Percentiles rank a stretch among this genome's conserved stretches.
phyloP scores from a whole-genome alignment of 2,797 vertebrate genomes.

The Melanogrammus aeglefinus region DNA sequence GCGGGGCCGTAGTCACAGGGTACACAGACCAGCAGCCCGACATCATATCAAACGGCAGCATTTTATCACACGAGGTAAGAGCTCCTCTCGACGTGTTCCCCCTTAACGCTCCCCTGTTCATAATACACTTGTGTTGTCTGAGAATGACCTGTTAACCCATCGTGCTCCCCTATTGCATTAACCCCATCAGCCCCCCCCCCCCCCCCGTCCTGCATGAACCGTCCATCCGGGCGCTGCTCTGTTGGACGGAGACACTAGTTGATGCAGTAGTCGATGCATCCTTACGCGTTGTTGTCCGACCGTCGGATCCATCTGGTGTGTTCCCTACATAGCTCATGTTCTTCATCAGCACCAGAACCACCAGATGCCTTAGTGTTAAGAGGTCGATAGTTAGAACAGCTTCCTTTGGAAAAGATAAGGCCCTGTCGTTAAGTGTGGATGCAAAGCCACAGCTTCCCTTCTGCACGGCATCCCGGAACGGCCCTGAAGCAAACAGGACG shows the following conservation, averaged over 20 bases:
- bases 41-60: slow-evolving; percentile 97
- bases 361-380: not conserved
- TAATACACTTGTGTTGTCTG: not conserved
- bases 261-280: not conserved
- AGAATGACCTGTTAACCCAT: not conserved
- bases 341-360: not conserved
- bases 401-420: not conserved
- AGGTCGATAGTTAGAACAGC: not conserved
- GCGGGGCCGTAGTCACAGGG: slow-evolving; percentile 88
- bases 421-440: not conserved
- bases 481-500: slow-evolving; percentile 20
- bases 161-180: not conserved
- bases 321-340: not conserved
- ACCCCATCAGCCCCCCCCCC: too few relatives aligned
- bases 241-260: not conserved
- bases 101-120: not conserved
- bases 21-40: slow-evolving; percentile 96
- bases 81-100: slow-evolving; percentile 16
- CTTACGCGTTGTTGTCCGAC: not conserved
- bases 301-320: not conserved
- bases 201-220: not conserved
- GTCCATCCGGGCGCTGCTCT: not conserved
- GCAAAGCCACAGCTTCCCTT: not conserved
- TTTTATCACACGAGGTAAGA: slow-evolving; percentile 94
- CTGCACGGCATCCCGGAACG: slow-evolving; percentile 10